phyloP scores from a whole-genome alignment of 2,888 invertebrate genomes.

The Drosophila peninsularis region DNA sequence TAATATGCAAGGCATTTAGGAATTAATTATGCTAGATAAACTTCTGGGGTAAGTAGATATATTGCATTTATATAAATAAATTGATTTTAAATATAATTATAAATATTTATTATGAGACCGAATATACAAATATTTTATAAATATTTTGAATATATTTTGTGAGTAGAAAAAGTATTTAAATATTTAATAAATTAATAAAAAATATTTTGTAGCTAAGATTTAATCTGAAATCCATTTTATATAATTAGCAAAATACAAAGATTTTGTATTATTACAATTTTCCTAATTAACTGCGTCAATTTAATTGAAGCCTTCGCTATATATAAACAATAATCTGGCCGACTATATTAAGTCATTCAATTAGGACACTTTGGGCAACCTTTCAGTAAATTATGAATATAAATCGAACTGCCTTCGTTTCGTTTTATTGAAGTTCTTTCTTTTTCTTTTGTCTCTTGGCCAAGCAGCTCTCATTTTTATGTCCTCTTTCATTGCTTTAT shows the following conservation, averaged over 20 bases:
- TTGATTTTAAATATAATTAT: background rate
- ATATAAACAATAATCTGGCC: background rate
- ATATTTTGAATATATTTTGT: too few species aligned
- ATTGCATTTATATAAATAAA: background rate
- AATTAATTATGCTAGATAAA: background rate
- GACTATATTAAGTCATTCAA: background rate
- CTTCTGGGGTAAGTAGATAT: background rate
- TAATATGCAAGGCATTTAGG: background rate
- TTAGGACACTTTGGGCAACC: background rate
- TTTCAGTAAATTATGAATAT: conserved; percentile 17
- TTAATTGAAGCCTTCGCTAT: background rate
- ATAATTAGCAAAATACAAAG: background rate
- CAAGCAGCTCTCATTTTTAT: conserved; percentile 21
- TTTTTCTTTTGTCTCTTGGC: background rate
- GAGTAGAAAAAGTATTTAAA: too few species aligned
- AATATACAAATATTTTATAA: background rate
- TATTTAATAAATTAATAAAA: too few species aligned
- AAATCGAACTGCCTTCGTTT: conserved; percentile 27
- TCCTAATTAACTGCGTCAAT: background rate
- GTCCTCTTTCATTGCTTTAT: conserved; percentile 20
- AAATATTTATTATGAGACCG: too few species aligned
- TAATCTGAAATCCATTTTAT: too few species aligned
- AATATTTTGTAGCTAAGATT: too few species aligned
- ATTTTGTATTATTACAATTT: background rate
- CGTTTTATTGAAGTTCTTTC: conserved; percentile 19